phyloP scores from a whole-genome alignment of 2,113 vertebrate genomes.

The Zosterops pallidus region DNA sequence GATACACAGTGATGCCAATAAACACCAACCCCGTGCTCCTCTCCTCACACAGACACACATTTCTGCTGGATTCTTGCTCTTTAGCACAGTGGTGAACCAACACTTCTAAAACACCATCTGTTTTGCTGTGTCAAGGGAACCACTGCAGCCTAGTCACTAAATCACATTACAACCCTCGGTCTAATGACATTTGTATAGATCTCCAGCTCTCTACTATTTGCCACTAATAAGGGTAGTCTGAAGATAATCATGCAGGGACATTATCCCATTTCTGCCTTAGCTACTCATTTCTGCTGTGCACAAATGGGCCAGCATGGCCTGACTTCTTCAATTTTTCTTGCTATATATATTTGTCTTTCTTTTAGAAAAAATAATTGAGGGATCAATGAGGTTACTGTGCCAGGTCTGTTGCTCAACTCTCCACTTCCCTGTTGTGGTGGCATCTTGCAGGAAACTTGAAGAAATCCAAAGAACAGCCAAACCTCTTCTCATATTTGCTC shows the following conservation, averaged over 20 bases:
- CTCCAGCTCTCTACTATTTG: not conserved
- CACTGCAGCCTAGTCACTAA: not conserved
- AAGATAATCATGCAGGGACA: conserved; percentile 23
- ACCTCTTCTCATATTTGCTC: not conserved
- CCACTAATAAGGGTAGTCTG: not conserved
- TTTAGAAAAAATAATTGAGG: not conserved
- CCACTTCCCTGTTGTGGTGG: not conserved
- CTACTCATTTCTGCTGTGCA: not conserved
- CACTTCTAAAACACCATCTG: not conserved
- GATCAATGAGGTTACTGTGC: conserved; percentile 16
- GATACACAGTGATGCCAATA: not conserved
- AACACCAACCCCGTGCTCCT: not conserved
- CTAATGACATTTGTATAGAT: conserved; percentile 47
- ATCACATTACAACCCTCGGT: not conserved
- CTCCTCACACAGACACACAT: not conserved
- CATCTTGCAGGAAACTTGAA: not conserved
- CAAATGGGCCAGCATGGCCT: not conserved
- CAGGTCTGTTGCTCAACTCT: not conserved
- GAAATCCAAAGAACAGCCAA: not conserved
- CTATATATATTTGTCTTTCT: not conserved
- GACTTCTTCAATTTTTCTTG: not conserved
- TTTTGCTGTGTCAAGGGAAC: not conserved
- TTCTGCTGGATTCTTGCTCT: not conserved
- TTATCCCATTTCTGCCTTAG: not conserved
- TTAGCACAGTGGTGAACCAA: not conserved